These are phyloP conservation scores for Drosophila sechellia DNA, from an alignment of 1,140 invertebrate species.

Conservation along the genomic window DNA sequence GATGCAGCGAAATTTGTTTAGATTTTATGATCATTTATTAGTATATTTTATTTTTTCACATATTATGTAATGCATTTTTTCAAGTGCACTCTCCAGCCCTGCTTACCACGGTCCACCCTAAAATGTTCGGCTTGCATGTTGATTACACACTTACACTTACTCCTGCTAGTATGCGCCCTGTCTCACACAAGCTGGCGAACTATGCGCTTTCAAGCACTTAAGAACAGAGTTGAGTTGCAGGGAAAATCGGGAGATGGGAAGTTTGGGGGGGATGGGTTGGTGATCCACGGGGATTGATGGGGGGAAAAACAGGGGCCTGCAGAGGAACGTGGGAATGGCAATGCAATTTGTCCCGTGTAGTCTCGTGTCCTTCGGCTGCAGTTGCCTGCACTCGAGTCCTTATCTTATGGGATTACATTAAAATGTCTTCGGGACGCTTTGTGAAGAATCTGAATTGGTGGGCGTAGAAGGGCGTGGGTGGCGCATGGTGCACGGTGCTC, in stretches of 20 bases:
- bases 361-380: constrained; percentile 30
- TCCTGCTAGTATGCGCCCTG: constrained; percentile 36
- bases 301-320: background rate
- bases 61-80: background rate
- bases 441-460: constrained; percentile 27
- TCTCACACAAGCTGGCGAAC: constrained; percentile 43
- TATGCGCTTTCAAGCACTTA: constrained; percentile 63
- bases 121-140: constrained; percentile 59
- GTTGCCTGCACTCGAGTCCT: constrained; percentile 24
- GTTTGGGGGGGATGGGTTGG: background rate
- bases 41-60: background rate
- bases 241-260: background rate
- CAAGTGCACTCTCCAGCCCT: background rate
- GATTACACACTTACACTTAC: constrained; percentile 65
- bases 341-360: constrained; percentile 66
- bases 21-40: too few relatives aligned
- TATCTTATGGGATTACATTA: constrained; percentile 53
- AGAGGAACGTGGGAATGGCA: constrained; percentile 61
- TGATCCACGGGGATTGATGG: background rate
- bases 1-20: too few relatives aligned
- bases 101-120: background rate
- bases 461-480: constrained; percentile 2
- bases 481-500: background rate
- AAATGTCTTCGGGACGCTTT: constrained; percentile 47
- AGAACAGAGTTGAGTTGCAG: constrained; percentile 22